Evolutionary conservation across 2,797 vertebrate genomes (phyloP).

Genomic region (Oryzias sinensis): DNA sequence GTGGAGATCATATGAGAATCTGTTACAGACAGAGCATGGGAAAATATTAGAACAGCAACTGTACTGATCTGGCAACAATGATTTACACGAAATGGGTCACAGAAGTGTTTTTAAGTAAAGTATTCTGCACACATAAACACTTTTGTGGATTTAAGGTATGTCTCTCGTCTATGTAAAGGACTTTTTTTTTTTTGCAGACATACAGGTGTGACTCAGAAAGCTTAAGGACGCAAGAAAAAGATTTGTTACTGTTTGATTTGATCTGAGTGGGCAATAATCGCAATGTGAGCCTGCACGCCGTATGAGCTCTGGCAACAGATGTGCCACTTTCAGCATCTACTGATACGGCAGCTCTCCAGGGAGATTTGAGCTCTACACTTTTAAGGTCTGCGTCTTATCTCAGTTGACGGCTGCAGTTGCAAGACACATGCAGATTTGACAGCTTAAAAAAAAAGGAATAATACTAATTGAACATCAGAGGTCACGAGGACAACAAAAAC

Average conservation of each 20-base stretch:
- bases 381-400: constrained; percentile 20
- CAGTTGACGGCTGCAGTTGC: constrained; percentile 16
- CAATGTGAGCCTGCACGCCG: constrained; percentile 27
- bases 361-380: constrained; percentile 23
- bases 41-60: constrained; percentile 34
- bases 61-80: neutral
- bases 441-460: neutral
- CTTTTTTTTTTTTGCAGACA: constrained; percentile 30
- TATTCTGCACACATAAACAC: constrained; percentile 3
- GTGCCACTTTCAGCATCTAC: constrained; percentile 32
- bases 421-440: constrained; percentile 21
- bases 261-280: constrained; percentile 34
- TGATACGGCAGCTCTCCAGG: constrained; percentile 32
- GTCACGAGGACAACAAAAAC: neutral
- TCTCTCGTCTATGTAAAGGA: constrained; percentile 24
- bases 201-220: constrained; percentile 35
- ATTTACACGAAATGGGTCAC: constrained; percentile 5
- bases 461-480: too few species aligned
- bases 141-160: constrained; percentile 16
- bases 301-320: constrained; percentile 25
- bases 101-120: constrained; percentile 7
- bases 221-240: constrained; percentile 25
- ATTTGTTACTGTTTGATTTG: constrained; percentile 40
- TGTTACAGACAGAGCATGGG: constrained; percentile 13
- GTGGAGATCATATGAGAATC: constrained; percentile 32